Percentiles rank a stretch among this genome's conserved stretches.
phyloP scores from a whole-genome alignment of 2,888 invertebrate genomes.

The Disparrhopalites patrizii region DNA sequence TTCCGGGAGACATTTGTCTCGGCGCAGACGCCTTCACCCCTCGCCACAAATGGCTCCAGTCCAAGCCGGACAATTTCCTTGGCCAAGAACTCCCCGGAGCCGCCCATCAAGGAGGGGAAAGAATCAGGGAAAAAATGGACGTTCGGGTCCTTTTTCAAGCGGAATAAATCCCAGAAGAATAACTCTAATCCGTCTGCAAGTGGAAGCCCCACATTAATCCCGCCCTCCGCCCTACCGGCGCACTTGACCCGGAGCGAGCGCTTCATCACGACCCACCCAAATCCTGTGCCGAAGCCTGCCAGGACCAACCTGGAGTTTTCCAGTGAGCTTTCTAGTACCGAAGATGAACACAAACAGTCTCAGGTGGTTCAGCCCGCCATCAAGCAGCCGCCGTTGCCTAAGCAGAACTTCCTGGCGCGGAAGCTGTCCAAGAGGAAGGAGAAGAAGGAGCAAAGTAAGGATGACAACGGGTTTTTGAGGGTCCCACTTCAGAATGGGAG shows the following conservation, averaged over 20 bases:
- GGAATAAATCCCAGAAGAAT: conserved; percentile 7
- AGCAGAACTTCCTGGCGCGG: conserved; percentile 51
- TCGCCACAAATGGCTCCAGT: background rate
- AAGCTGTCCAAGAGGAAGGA: conserved; percentile 51
- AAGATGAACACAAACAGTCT: conserved; percentile 30
- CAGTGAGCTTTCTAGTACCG: conserved; percentile 43
- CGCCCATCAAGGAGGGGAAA: conserved; percentile 22
- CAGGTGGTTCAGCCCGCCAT: background rate
- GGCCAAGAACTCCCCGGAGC: background rate
- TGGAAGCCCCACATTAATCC: background rate
- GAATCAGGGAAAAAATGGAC: conserved; percentile 61
- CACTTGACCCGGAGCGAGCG: background rate
- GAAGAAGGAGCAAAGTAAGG: conserved; percentile 51
- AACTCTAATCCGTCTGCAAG: conserved; percentile 1
- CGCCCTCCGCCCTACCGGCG: conserved; percentile 15
- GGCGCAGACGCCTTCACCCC: background rate
- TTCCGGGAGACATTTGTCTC: background rate
- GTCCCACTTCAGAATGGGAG: conserved; percentile 30
- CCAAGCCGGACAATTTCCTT: background rate
- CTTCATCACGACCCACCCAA: background rate
- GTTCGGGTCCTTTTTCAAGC: conserved; percentile 67
- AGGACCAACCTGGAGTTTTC: conserved; percentile 29
- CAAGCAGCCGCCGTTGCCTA: background rate
- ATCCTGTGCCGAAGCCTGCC: conserved; percentile 16
- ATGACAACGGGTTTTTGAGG: conserved; percentile 31